Base-by-base conservation (phyloP, 2,113 vertebrate genomes). In the Agapornis roseicollis region DNA sequence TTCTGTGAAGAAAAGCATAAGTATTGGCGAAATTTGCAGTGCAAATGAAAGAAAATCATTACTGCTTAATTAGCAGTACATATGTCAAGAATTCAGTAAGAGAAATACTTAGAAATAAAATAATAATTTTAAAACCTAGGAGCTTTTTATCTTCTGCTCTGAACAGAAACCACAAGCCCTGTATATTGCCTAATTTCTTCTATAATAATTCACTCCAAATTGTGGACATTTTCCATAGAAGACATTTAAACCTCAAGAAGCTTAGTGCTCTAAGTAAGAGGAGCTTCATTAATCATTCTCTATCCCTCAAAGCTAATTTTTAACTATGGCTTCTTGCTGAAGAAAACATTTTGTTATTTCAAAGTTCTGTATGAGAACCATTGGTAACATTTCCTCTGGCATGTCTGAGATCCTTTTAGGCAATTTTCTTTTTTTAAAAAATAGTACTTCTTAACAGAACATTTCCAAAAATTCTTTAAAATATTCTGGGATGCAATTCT, bases 1-100 rank as follows among this genome's bases (percentile, higher is more conserved):
- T 92, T 95, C 85, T 55, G 47, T 70, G 93, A 96, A 97, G 90
- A 90, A 94, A 97, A 96, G 82, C 71, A 94, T 97, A 86, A 95
- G 97, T 96, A 96, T 92, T 95, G 85, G 49, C 94, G 81, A 93
- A 96, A 96, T 96, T 95, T 96, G 85, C 71, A 95, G 72, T 72
- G 78, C 80, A 96, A 96, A 96, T 91, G 89, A 97, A 97, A 97
- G 93, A 89, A 97, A 97, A 95, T 94, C 61, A 89, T 93, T 94
- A 64, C 84, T 95, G 66, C 70, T 93, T 95, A 96, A 94, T 97
- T 97, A 97, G 82, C 72, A 95, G 55, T 85, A 69, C 95, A 72
- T 89, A 73, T 95, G 81, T 95, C 78, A 97, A 96, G 90, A 96
- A 95, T 95, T 86, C 77, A 64, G 65, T 64, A 92, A 56, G 61